phyloP scores from a whole-genome alignment of 2,797 vertebrate species.

The Acridotheres tristis region DNA sequence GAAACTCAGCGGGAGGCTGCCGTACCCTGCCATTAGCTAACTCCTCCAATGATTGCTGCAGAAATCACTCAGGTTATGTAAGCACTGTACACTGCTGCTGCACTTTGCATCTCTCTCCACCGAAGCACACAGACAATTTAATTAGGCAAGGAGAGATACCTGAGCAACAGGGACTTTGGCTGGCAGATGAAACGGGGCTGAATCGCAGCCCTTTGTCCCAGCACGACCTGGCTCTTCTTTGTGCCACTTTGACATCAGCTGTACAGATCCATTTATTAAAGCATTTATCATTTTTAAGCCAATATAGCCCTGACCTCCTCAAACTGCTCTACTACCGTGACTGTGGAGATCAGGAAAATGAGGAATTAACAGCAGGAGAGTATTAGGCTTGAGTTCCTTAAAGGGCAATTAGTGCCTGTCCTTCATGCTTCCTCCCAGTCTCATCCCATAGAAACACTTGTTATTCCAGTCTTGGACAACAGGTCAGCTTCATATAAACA shows the following conservation, averaged over 20 bases:
- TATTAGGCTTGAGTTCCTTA: not conserved
- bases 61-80: slow-evolving; percentile 52
- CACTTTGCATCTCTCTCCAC: slow-evolving; percentile 55
- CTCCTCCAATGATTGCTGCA: slow-evolving; percentile 73
- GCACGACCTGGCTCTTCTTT: not conserved
- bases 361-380: slow-evolving; percentile 18
- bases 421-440: not conserved
- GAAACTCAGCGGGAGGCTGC: slow-evolving; percentile 76
- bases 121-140: slow-evolving; percentile 37
- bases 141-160: slow-evolving; percentile 8
- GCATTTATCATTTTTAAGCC: not conserved
- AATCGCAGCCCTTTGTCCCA: not conserved
- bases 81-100: slow-evolving; percentile 42
- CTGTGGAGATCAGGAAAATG: not conserved
- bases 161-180: not conserved
- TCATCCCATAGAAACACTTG: not conserved
- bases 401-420: not conserved
- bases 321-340: not conserved
- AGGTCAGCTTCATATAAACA: not conserved
- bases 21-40: slow-evolving; percentile 78
- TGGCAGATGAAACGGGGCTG: not conserved
- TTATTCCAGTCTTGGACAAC: not conserved
- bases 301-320: not conserved
- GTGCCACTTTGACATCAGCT: not conserved
- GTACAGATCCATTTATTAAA: not conserved